phyloP scores from a whole-genome alignment of 2,113 vertebrate species.

The Microcebus murinus region DNA sequence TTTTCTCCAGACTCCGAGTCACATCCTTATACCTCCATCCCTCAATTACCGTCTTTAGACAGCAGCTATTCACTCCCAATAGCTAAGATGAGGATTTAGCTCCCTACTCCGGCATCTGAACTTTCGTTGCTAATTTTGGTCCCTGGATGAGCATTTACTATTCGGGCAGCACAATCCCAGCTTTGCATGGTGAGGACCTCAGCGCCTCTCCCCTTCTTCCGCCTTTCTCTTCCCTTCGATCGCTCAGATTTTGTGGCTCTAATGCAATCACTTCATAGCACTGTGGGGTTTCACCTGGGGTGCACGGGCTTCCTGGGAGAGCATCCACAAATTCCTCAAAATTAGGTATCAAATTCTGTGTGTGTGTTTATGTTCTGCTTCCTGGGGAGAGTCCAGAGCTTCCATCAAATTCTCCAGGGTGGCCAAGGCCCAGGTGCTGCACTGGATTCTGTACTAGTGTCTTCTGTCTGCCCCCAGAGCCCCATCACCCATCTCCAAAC shows the following conservation, averaged over 20 bases:
- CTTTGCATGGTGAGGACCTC: background rate
- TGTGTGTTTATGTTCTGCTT: background rate
- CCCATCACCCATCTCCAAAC: rapidly evolving
- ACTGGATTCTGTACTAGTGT: background rate
- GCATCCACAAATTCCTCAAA: background rate
- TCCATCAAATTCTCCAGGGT: background rate
- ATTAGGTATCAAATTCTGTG: background rate
- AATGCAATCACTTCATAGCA: too few relatives aligned
- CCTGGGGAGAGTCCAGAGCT: background rate
- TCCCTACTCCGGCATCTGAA: background rate
- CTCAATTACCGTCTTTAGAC: background rate
- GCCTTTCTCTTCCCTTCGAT: background rate
- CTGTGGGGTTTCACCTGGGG: background rate
- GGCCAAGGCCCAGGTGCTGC: background rate
- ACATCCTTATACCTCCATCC: background rate
- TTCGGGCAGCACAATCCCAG: background rate
- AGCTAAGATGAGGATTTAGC: background rate
- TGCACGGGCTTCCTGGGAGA: background rate
- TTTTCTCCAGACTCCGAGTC: background rate
- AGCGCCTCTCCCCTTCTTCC: background rate
- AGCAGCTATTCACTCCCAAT: background rate
- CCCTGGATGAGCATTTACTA: background rate
- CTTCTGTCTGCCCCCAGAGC: background rate
- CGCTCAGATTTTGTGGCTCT: background rate
- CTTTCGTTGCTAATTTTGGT: background rate